These are phyloP conservation scores for Zhengitettix transpicula DNA, from an alignment of 2,888 invertebrate species.

Conservation along the genomic window DNA sequence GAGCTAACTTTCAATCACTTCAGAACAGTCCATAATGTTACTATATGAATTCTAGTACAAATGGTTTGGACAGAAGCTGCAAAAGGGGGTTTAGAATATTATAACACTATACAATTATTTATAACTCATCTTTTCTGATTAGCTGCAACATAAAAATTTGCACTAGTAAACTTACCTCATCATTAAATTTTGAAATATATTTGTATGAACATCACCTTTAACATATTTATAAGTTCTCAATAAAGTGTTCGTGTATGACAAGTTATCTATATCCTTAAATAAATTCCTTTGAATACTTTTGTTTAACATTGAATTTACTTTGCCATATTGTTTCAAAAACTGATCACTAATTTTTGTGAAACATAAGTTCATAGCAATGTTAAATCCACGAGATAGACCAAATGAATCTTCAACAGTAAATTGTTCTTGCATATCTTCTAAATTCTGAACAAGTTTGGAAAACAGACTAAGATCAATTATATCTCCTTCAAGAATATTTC, in stretches of 20 bases:
- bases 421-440: constrained; percentile 26
- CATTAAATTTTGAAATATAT: constrained; percentile 23
- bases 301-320: constrained; percentile 13
- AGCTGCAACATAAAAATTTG: no score
- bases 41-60: no score
- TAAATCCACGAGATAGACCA: constrained; percentile 28
- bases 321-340: constrained; percentile 3
- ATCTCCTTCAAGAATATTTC: constrained; percentile 14
- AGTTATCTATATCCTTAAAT: constrained; percentile 10
- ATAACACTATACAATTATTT: no score
- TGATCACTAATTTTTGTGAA: not conserved
- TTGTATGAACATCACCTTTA: constrained; percentile 22
- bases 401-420: constrained; percentile 27
- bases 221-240: constrained; percentile 19
- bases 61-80: no score
- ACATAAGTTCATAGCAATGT: constrained; percentile 24
- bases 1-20: no score
- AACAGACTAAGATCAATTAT: not conserved
- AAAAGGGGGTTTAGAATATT: no score
- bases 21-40: no score
- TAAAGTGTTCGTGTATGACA: constrained; percentile 14
- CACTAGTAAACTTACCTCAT: constrained; percentile 18
- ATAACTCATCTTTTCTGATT: no score
- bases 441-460: not conserved
- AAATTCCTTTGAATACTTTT: constrained; percentile 23